Evolutionary conservation across 35 echinoderm and acorn worm genomes (phyloP).

Genomic region (Eucidaris tribuloides): DNA sequence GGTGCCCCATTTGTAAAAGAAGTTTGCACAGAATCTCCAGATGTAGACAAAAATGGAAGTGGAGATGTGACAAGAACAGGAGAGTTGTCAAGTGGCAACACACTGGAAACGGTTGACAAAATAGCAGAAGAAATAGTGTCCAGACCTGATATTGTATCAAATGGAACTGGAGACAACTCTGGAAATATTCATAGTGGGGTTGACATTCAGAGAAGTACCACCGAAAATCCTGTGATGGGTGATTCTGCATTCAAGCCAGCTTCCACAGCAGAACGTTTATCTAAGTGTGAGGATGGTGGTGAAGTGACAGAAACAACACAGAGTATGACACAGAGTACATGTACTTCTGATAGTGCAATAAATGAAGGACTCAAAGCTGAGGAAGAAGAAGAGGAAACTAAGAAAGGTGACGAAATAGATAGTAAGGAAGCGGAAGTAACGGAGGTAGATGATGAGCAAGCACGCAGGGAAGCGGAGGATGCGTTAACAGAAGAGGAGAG

Average conservation of each 20-base stretch:
- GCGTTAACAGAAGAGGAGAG: conserved; percentile 47
- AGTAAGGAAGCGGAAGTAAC: background rate
- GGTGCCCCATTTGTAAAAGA: too few species aligned
- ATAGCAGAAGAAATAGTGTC: too few species aligned
- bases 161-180: too few species aligned
- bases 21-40: too few species aligned
- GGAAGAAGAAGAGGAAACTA: conserved; percentile 34
- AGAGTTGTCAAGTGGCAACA: too few species aligned
- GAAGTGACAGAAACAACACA: background rate
- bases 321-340: background rate
- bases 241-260: background rate
- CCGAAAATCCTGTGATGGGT: background rate
- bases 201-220: background rate
- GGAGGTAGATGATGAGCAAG: conserved; percentile 60
- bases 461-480: conserved; percentile 27
- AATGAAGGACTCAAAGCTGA: conserved; percentile 51
- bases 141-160: too few species aligned
- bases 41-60: too few species aligned
- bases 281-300: background rate
- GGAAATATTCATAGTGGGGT: too few species aligned
- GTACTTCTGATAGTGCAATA: background rate
- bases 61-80: too few species aligned
- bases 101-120: too few species aligned
- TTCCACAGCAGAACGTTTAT: background rate
- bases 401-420: conserved; percentile 10